Conservation (phyloP, 2,797 vertebrate genomes). For the Pristis pectinata region DNA sequence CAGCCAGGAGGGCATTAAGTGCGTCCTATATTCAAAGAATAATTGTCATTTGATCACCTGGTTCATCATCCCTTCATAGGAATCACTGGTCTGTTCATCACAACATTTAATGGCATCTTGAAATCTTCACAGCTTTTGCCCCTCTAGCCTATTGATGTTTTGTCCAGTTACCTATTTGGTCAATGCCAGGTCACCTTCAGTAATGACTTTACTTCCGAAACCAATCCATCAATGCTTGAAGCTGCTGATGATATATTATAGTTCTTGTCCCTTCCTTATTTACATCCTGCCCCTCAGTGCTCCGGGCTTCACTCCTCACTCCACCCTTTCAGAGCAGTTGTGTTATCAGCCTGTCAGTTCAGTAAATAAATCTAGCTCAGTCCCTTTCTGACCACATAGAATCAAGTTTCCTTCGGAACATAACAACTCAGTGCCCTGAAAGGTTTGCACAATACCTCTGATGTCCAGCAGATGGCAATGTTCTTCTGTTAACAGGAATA, state of each 20-base stretch:
- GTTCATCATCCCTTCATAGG: neutral
- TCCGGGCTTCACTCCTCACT: neutral
- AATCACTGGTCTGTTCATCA: neutral
- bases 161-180: neutral
- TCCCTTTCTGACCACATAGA: neutral
- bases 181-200: neutral
- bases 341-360: neutral
- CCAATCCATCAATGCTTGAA: neutral
- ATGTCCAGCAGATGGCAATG: conserved; percentile 22
- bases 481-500: neutral
- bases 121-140: neutral
- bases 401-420: neutral
- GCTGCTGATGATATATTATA: neutral
- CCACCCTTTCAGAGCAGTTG: neutral
- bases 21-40: neutral
- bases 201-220: neutral
- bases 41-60: neutral
- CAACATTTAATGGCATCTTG: neutral
- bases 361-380: neutral
- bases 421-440: neutral
- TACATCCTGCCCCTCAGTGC: neutral
- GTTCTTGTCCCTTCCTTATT: neutral
- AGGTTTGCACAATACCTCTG: no score
- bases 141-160: neutral
- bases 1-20: neutral